These are phyloP conservation scores for Ptychodera flava DNA, from an alignment of 35 echinoderm and acorn worm species.

Conservation along the genomic window DNA sequence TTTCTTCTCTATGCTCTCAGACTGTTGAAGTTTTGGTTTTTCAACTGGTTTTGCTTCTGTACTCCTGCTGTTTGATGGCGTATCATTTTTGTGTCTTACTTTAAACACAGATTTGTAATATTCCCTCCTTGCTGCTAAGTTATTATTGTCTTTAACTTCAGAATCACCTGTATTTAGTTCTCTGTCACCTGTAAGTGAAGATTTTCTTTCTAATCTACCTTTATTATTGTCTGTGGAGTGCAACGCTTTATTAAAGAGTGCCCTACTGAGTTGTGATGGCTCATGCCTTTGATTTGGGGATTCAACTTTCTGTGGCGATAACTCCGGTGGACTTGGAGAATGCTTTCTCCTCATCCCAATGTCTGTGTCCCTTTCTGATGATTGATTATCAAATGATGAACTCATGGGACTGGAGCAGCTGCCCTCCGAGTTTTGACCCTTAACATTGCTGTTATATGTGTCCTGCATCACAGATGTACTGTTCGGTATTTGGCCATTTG, in stretches of 20 bases:
- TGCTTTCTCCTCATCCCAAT: conserved; percentile 52
- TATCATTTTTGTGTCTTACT: neutral
- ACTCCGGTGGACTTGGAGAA: conserved; percentile 45
- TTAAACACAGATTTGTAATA: neutral
- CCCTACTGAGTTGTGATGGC: too few species aligned
- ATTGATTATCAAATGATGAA: neutral
- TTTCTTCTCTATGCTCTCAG: too few species aligned
- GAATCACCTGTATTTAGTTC: too few species aligned
- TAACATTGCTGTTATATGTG: neutral
- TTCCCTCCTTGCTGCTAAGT: neutral
- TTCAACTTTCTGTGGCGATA: neutral
- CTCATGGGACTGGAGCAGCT: neutral
- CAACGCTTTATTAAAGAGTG: too few species aligned
- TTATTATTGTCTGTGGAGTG: too few species aligned
- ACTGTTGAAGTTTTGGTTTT: too few species aligned
- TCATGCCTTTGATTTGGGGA: neutral
- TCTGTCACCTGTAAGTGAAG: too few species aligned
- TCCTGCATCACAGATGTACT: neutral
- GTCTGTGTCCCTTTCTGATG: neutral
- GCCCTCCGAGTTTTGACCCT: neutral
- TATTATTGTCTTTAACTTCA: too few species aligned
- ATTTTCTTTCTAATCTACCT: too few species aligned
- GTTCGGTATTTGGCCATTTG: neutral
- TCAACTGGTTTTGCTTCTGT: too few species aligned
- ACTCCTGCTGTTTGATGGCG: too few species aligned